Evolutionary conservation across 2,888 invertebrate species (phyloP).

Genomic region (Synanthedon myopaeformis): DNA sequence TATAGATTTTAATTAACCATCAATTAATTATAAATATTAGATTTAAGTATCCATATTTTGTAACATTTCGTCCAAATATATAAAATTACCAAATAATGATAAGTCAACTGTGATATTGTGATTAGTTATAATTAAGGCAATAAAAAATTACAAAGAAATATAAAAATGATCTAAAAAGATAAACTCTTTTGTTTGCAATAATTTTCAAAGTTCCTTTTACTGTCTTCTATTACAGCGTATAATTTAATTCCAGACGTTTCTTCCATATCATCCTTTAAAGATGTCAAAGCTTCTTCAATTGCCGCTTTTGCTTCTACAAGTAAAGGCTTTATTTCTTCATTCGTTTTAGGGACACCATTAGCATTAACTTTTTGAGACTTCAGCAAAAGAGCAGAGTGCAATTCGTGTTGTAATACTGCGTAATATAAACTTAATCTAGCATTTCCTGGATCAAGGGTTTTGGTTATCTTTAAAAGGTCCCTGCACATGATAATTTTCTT

Average conservation of each 20-base stretch:
- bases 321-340: constrained; percentile 44
- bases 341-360: constrained; percentile 25
- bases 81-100: constrained; percentile 7
- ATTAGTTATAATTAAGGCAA: constrained; percentile 4
- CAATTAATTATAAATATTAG: too few relatives aligned
- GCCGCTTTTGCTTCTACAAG: constrained; percentile 55
- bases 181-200: constrained; percentile 56
- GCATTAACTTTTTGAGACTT: constrained; percentile 52
- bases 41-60: too few relatives aligned
- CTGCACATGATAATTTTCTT: constrained; percentile 77
- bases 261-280: constrained; percentile 62
- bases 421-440: constrained; percentile 80
- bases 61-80: too few relatives aligned
- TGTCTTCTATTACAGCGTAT: constrained; percentile 51
- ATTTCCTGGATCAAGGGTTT: constrained; percentile 78
- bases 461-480: constrained; percentile 73
- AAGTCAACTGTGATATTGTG: constrained; percentile 34
- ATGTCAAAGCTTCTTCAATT: constrained; percentile 49
- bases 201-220: constrained; percentile 55
- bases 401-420: constrained; percentile 81
- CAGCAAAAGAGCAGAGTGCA: constrained; percentile 69
- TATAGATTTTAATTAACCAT: too few relatives aligned
- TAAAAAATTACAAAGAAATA: constrained; percentile 3
- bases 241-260: constrained; percentile 69
- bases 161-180: constrained; percentile 12